Evolutionary conservation across 2,797 vertebrate genomes (phyloP), one percentile per base, ranked within the genome.

Genomic region (Alca torda): DNA sequence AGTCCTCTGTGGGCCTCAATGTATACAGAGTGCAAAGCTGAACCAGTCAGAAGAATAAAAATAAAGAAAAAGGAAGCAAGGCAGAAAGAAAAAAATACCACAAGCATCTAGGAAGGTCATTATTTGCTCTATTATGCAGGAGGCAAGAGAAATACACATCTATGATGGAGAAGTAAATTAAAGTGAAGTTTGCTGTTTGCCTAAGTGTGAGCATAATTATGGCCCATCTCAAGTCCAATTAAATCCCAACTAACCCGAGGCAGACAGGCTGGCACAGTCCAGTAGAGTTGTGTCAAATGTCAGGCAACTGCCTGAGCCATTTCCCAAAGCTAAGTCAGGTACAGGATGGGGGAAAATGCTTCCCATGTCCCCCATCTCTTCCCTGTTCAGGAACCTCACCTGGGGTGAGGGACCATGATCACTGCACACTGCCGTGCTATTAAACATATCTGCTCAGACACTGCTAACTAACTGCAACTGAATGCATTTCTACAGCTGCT

Each of bases 401-500:
- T 63, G 5, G 57, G 45, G 45, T 45, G 46, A 41, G 41, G 24
- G 35, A 61, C 33, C 0, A 0, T 12, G 24, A 51, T 8, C 37
- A 5, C 24, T 39, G 18, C 37, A 50, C 4, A 4, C 6, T 54
- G 20, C 35, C 0, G 0, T 31, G 26, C 24, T n/a, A 16, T 39
- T 35, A 67, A 83, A 43, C 9, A 11, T 21, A 51, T 23, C 30
- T 59, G 24, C 43, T 54, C 24, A 43, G 54, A 26, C 8, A 37
- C 28, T 64, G 41, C 56, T 84, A 43, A 45, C 21, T 77, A 46
- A 37, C 25, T 50, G 43, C 39, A 73, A 7, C 50, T 31, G 59
- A 85, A 68, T 2, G 3, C 24, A 15, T 33, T 79, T 41, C 54
- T 39, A 20, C 10, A 61, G 28, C 26, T 57, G 51, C 41, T 68